These are phyloP conservation scores for Erythrolamprus reginae DNA, from an alignment of 2,113 vertebrate species.

Conservation along the genomic window DNA sequence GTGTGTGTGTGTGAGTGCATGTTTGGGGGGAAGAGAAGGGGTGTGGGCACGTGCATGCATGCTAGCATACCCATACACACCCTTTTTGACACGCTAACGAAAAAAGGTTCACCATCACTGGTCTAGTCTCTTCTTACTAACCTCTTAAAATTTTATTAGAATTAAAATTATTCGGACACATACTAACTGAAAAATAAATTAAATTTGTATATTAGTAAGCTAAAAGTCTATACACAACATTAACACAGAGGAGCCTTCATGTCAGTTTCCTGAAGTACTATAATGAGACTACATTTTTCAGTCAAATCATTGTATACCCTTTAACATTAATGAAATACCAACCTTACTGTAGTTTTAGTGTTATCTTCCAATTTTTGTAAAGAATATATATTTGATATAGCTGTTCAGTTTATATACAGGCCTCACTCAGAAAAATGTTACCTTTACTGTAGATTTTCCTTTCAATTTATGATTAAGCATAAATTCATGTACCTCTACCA, in stretches of 20 bases:
- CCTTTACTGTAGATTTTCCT: neutral
- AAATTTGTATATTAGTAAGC: neutral
- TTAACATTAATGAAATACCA: constrained; percentile 13
- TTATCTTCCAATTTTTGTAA: neutral
- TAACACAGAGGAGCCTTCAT: neutral
- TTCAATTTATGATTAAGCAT: neutral
- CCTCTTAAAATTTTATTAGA: neutral
- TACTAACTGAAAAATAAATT: neutral
- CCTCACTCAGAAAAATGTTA: neutral
- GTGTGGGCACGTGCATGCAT: too few species aligned
- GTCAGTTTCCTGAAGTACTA: neutral
- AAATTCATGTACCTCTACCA: neutral
- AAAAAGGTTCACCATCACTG: too few species aligned
- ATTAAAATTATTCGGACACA: neutral
- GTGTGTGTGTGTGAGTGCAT: too few species aligned
- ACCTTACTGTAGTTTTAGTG: constrained; percentile 1
- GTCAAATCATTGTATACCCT: fast-evolving
- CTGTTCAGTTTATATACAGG: neutral
- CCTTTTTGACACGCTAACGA: too few species aligned
- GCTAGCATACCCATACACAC: too few species aligned
- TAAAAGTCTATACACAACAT: neutral
- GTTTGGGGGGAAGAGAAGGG: too few species aligned
- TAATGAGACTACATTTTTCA: neutral
- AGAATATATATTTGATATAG: constrained; percentile 12
- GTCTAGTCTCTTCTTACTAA: too few species aligned